Evolutionary conservation across 1,140 invertebrate species (phyloP).

Genomic region (Cotesia typhae): DNA sequence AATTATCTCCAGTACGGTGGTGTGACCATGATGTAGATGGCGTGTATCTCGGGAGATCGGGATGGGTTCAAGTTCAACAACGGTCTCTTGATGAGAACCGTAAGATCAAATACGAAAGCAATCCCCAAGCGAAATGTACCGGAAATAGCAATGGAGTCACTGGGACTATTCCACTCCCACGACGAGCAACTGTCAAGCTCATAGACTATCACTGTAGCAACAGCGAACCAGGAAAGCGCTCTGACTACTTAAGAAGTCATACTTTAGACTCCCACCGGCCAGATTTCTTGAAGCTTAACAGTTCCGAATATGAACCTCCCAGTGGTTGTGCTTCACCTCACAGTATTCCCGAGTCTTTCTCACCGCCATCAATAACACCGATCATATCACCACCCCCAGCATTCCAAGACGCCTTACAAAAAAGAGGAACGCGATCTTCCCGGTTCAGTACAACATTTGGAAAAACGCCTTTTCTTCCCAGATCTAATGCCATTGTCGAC

Average conservation of each 20-base stretch:
- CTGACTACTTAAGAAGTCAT: constrained; percentile 44
- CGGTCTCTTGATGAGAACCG: constrained; percentile 68
- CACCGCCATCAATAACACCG: constrained; percentile 68
- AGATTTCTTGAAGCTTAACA: constrained; percentile 61
- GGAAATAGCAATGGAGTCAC: constrained; percentile 22
- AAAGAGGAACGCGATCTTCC: constrained; percentile 47
- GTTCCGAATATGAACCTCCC: constrained; percentile 55
- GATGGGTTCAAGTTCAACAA: constrained; percentile 71
- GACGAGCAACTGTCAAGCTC: constrained; percentile 64
- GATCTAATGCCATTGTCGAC: constrained; percentile 69
- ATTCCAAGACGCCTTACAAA: constrained; percentile 66
- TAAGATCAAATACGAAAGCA: constrained; percentile 59
- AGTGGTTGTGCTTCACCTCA: constrained; percentile 61
- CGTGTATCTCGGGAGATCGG: constrained; percentile 68
- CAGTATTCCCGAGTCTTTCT: constrained; percentile 63
- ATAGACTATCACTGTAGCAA: constrained; percentile 69
- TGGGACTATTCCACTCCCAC: constrained; percentile 56
- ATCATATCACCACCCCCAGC: constrained; percentile 72
- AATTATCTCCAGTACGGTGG: constrained; percentile 71
- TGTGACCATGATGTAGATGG: constrained; percentile 70
- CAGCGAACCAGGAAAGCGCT: constrained; percentile 66
- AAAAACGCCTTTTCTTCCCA: constrained; percentile 65
- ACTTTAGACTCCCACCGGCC: constrained; percentile 44
- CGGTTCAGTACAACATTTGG: constrained; percentile 51
- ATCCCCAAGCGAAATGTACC: constrained; percentile 22